phyloP scores from a whole-genome alignment of 2,888 invertebrate species.

The Exephanes ischioxanthus region DNA sequence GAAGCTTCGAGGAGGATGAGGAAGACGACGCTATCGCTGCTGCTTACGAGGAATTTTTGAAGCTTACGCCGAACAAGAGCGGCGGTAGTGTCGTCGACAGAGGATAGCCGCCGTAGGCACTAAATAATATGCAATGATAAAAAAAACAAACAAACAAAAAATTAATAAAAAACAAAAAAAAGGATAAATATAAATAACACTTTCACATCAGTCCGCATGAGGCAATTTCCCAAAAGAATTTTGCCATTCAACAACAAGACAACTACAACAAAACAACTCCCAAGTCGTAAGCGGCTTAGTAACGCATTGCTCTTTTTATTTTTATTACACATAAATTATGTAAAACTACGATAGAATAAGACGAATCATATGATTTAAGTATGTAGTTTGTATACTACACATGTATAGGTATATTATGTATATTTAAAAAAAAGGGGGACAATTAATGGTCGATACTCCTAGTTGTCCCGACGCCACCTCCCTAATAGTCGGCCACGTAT shows the following conservation, averaged over 20 bases:
- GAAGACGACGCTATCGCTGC: slow-evolving; percentile 80
- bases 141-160: slow-evolving; percentile 34
- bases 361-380: slow-evolving; percentile 61
- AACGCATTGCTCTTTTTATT: slow-evolving; percentile 66
- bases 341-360: slow-evolving; percentile 64
- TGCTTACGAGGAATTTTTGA: slow-evolving; percentile 82
- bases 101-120: slow-evolving; percentile 61
- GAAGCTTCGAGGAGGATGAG: slow-evolving; percentile 71
- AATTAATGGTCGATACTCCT: slow-evolving; percentile 15
- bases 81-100: slow-evolving; percentile 59
- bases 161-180: not conserved
- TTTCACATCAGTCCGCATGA: slow-evolving; percentile 54
- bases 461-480: slow-evolving; percentile 18
- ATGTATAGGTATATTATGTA: slow-evolving; percentile 62
- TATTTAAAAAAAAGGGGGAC: slow-evolving; percentile 53
- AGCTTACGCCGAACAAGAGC: slow-evolving; percentile 74
- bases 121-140: slow-evolving; percentile 60
- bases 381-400: slow-evolving; percentile 65
- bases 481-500: slow-evolving; percentile 53
- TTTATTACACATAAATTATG: slow-evolving; percentile 66
- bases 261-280: slow-evolving; percentile 20
- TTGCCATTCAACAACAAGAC: slow-evolving; percentile 11
- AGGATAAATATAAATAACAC: slow-evolving; percentile 41
- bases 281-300: slow-evolving; percentile 55
- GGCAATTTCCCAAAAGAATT: not conserved